These are phyloP conservation scores for Danionella cerebrum DNA, from an alignment of 2,113 vertebrate genomes.

Conservation along the genomic window DNA sequence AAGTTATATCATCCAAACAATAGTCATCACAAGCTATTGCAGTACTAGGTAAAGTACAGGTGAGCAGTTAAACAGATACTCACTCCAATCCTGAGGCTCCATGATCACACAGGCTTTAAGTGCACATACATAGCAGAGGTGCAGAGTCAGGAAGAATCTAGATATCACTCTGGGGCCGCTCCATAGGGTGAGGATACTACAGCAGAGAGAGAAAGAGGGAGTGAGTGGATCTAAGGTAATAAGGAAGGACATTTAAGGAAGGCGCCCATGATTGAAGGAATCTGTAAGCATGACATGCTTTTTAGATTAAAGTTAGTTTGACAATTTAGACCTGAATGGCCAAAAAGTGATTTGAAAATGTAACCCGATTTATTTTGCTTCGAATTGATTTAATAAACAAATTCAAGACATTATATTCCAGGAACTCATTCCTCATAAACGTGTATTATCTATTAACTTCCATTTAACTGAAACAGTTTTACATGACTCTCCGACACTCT, in stretches of 20 bases:
- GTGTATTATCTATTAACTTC: too few species aligned
- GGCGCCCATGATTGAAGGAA: too few species aligned
- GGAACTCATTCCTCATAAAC: too few species aligned
- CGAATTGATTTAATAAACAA: too few species aligned
- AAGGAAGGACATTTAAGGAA: conserved; percentile 5
- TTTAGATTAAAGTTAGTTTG: too few species aligned
- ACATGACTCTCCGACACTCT: not conserved
- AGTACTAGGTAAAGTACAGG: not conserved
- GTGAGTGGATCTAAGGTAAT: conserved; percentile 39
- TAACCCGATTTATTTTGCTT: too few species aligned
- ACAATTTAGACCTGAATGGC: too few species aligned
- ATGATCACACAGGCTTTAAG: conserved; percentile 33
- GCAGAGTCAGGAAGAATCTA: conserved; percentile 45
- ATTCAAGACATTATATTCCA: too few species aligned
- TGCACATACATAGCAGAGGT: conserved; percentile 42
- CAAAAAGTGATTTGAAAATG: too few species aligned
- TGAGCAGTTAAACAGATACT: conserved; percentile 8
- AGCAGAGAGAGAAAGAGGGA: conserved; percentile 10
- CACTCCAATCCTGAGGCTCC: conserved; percentile 7
- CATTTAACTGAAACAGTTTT: not conserved
- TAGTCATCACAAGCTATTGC: too few species aligned
- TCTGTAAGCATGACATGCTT: too few species aligned
- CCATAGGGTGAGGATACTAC: conserved; percentile 26
- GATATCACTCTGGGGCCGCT: conserved; percentile 50
- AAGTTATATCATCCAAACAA: too few species aligned